Evolutionary conservation across 2,888 invertebrate species (phyloP).

Genomic region (Tenthredo livida): DNA sequence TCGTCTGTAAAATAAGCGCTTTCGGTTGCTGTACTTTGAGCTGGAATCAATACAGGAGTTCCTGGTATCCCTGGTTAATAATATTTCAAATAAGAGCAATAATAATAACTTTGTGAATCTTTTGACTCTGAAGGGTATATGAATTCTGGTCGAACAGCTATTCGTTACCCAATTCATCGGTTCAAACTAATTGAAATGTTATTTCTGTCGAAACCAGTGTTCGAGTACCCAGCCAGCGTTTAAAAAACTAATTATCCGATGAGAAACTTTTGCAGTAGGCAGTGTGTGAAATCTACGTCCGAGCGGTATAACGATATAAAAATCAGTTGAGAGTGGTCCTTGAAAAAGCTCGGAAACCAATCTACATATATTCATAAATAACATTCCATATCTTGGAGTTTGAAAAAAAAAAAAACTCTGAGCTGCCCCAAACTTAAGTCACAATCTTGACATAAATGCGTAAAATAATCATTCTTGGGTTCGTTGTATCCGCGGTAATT

Average conservation of each 20-base stretch:
- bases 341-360: slow-evolving; percentile 16
- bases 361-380: slow-evolving; percentile 28
- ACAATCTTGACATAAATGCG: slow-evolving; percentile 48
- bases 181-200: not conserved
- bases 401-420: not conserved
- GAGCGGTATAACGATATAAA: slow-evolving; percentile 38
- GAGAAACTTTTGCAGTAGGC: slow-evolving; percentile 37
- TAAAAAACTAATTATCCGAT: not conserved
- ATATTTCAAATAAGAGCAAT: slow-evolving; percentile 8
- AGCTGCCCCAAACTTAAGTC: slow-evolving; percentile 22
- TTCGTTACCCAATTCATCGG: not conserved
- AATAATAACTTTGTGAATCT: slow-evolving; percentile 13
- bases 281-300: slow-evolving; percentile 35
- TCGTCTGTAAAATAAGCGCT: not conserved
- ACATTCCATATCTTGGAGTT: slow-evolving; percentile 37
- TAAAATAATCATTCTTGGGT: slow-evolving; percentile 53
- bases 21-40: slow-evolving; percentile 1
- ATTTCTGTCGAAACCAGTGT: not conserved
- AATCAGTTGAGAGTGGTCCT: slow-evolving; percentile 42
- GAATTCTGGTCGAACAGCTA: not conserved
- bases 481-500: slow-evolving; percentile 53
- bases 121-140: not conserved
- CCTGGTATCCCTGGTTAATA: not conserved
- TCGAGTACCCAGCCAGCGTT: slow-evolving; percentile 5
- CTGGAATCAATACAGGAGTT: not conserved